These are phyloP conservation scores for Peromyscus maniculatus DNA, from an alignment of 2,113 vertebrate genomes.

Conservation along the genomic window DNA sequence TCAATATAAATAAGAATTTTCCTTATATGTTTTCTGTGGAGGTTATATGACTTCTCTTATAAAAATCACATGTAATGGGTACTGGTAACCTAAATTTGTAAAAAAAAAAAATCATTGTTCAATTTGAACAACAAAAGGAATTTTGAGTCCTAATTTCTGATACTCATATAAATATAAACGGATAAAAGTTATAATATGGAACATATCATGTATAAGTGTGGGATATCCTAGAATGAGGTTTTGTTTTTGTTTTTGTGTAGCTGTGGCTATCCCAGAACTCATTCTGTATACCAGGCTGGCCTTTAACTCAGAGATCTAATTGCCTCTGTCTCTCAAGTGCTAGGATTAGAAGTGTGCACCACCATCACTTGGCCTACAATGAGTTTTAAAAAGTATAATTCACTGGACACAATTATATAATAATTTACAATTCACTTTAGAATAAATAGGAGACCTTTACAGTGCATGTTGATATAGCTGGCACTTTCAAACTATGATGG, in stretches of 20 bases:
- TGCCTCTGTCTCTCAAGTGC: neutral
- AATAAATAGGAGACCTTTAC: neutral
- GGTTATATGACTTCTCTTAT: neutral
- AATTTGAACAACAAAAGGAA: conserved; percentile 12
- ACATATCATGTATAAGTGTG: neutral
- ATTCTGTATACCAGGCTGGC: neutral
- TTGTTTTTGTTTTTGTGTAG: neutral
- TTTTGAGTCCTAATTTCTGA: neutral
- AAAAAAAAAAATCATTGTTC: neutral
- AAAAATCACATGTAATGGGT: neutral
- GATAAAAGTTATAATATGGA: neutral
- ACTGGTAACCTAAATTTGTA: conserved; percentile 28
- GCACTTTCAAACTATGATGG: neutral
- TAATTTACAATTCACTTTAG: neutral
- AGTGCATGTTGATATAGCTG: neutral
- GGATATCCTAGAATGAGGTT: neutral
- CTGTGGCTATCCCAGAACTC: neutral
- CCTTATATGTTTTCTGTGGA: neutral
- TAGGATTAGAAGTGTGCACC: neutral
- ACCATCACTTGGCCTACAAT: neutral
- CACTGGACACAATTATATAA: neutral
- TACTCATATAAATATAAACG: neutral
- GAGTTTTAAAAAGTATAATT: conserved; percentile 8
- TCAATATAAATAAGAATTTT: neutral
- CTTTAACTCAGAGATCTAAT: neutral